Conservation (phyloP, 2,113 vertebrate genomes). For the Regulus satrapa region DNA sequence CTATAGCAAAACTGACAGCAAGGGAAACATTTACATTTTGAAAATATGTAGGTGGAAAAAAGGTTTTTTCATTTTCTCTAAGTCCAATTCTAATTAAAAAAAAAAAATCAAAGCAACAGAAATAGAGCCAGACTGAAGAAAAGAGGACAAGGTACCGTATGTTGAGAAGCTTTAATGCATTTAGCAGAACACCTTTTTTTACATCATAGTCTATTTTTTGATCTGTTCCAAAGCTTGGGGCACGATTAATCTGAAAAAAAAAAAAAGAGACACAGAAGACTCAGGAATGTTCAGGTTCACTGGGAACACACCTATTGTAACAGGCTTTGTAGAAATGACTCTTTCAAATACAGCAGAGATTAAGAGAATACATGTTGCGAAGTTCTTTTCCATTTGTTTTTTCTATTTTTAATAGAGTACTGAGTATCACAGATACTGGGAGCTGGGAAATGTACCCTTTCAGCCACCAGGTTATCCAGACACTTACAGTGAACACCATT, state of each 20-base stretch:
- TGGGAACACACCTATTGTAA: neutral
- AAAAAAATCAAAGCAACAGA: neutral
- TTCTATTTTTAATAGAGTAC: neutral
- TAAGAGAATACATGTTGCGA: neutral
- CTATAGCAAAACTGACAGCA: neutral
- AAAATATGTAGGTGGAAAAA: neutral
- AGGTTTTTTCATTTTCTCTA: neutral
- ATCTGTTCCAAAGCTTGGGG: slow-evolving; percentile 97
- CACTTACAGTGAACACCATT: neutral
- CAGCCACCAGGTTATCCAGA: neutral
- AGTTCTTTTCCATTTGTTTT: neutral
- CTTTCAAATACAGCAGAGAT: neutral
- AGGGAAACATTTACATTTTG: neutral
- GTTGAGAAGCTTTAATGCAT: slow-evolving; percentile 91
- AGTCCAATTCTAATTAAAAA: neutral
- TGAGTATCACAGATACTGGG: neutral
- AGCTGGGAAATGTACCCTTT: neutral
- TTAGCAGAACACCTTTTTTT: slow-evolving; percentile 92
- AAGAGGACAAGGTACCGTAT: slow-evolving; percentile 78
- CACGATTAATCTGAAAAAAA: slow-evolving; percentile 90
- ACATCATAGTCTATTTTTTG: slow-evolving; percentile 98
- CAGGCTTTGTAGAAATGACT: neutral
- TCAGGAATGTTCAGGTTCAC: neutral
- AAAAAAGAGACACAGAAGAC: slow-evolving; percentile 23
- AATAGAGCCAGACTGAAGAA: neutral